Evolutionary conservation across 2,113 vertebrate species (phyloP), one percentile per base, ranked within the genome.

Genomic region (Amphiprion ocellaris): DNA sequence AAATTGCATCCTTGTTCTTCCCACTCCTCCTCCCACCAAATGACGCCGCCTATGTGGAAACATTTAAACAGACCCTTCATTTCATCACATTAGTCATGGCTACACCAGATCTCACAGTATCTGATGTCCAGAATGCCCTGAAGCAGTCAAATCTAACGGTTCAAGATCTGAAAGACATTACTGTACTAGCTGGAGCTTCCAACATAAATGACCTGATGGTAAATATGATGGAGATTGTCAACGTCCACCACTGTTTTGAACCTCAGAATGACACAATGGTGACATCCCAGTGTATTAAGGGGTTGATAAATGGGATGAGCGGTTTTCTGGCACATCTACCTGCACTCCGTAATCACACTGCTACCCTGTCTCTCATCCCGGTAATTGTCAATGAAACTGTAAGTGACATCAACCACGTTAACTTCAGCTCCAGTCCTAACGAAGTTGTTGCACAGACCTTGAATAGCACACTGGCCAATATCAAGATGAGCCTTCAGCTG

Each of bases 121-220:
- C 82, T 6, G 71, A 65, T 58, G 66, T 94, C 49, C 86, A 93
- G 66, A 58, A 89, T 65, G 88, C 84, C 16, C 82, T 95, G 49
- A 39, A 15, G 53, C 76, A 79, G 64, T 86, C 92, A 44, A 92
- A 94, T 72, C 62, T 95, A 28, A 94, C 90, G 6, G 28, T 92
- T 2, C 68, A 47, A 16, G 89, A 95, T 24, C 83, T 95, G 39
- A 67, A 91, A 16, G 21, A 47, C 49, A 52, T 94, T 19, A 11
- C 77, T 24, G 17, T 72, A 15, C 50, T 90, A 8, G 63, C 69
- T n/a, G 80, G 84, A 33, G 81, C 83, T 63, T 66, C 69, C 19
- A 86, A 87, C 54, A 16, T 90, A 4, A 83, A 76, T 1, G 5
- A 82, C n/a, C 64, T 94, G 15, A 21, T 94, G 28, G 64, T 16